These are phyloP conservation scores for Drosophila paulistorum DNA, from an alignment of 1,140 invertebrate genomes.

Conservation along the genomic window DNA sequence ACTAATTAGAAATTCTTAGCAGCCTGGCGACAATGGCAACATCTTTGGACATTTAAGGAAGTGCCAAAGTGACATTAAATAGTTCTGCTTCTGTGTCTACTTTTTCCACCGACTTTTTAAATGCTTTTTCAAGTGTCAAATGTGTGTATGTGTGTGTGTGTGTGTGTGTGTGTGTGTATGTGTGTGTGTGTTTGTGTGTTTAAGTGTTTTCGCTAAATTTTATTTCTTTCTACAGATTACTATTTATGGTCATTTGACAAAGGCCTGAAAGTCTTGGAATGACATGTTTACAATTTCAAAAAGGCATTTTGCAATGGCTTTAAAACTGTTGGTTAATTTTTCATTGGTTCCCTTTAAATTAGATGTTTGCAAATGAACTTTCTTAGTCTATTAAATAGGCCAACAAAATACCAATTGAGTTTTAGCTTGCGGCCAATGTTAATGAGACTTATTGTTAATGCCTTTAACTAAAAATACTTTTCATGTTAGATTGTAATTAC, in stretches of 20 bases:
- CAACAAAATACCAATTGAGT: too few species aligned
- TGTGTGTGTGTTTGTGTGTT: not conserved
- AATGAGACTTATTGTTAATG: too few species aligned
- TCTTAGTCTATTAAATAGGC: too few species aligned
- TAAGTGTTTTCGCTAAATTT: slow-evolving; percentile 5
- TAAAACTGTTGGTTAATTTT: too few species aligned
- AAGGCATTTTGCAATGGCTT: too few species aligned
- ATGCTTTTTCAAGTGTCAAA: slow-evolving; percentile 25
- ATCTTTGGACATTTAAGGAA: slow-evolving; percentile 73
- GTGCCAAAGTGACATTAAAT: slow-evolving; percentile 81
- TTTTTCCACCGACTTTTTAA: slow-evolving; percentile 26
- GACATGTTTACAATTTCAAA: not conserved
- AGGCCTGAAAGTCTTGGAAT: not conserved
- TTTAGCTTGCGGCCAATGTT: too few species aligned
- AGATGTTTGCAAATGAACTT: too few species aligned
- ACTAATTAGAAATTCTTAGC: slow-evolving; percentile 80
- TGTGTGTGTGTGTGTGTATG: not conserved
- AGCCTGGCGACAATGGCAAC: slow-evolving; percentile 43
- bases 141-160: not conserved
- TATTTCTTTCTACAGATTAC: not conserved
- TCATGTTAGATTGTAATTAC: too few species aligned
- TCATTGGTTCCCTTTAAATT: too few species aligned
- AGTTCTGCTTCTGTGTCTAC: slow-evolving; percentile 65
- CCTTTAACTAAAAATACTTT: too few species aligned
- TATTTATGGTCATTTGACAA: slow-evolving; percentile 10